phyloP scores from a whole-genome alignment of 2,797 vertebrate species.

The Diplodus sargus region DNA sequence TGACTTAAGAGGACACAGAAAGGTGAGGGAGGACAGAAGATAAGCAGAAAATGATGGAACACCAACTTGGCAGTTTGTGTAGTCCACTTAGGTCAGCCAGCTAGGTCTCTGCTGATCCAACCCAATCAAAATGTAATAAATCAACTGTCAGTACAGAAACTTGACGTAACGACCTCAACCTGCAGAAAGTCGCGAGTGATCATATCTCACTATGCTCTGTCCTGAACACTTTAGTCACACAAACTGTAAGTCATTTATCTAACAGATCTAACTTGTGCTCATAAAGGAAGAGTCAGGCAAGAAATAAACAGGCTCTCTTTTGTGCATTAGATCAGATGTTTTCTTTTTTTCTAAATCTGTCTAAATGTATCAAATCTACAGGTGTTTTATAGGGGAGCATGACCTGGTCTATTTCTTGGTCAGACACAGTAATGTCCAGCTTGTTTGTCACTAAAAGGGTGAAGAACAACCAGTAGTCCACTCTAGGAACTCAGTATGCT shows the following conservation, averaged over 20 bases:
- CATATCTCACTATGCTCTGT: neutral
- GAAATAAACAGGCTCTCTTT: neutral
- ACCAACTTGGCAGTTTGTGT: neutral
- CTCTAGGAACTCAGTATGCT: neutral
- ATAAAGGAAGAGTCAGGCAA: neutral
- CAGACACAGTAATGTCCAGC: neutral
- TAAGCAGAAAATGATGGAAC: neutral
- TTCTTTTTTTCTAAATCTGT: neutral
- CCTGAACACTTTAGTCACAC: neutral
- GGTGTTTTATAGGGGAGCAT: neutral
- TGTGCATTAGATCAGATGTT: neutral
- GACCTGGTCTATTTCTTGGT: neutral
- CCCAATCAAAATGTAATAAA: neutral
- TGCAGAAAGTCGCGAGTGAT: neutral
- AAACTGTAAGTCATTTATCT: neutral
- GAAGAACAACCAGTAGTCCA: neutral
- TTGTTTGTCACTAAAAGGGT: neutral
- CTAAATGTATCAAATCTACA: neutral
- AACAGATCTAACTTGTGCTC: neutral
- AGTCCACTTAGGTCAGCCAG: neutral
- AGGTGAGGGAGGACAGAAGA: constrained; percentile 1
- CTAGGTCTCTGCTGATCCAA: neutral
- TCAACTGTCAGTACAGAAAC: constrained; percentile 6
- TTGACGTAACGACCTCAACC: neutral
- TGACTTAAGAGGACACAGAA: constrained; percentile 10